These are phyloP conservation scores for Arizona elegans DNA, from an alignment of 2,113 vertebrate genomes.

Conservation along the genomic window DNA sequence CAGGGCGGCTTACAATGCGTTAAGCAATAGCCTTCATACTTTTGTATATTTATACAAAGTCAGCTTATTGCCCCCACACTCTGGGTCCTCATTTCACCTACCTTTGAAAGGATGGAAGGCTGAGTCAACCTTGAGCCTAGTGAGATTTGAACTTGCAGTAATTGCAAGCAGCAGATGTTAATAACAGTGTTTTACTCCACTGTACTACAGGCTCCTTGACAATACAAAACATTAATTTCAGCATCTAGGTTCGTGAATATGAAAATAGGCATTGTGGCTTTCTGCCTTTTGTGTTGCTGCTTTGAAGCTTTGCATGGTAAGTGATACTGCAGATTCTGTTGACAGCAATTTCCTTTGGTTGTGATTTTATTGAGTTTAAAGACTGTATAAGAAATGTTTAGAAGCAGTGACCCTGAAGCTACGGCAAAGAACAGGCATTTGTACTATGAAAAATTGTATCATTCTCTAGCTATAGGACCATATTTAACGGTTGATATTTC, in stretches of 20 bases:
- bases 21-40: too few relatives aligned
- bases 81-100: too few relatives aligned
- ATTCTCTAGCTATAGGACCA: not conserved
- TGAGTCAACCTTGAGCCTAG: too few relatives aligned
- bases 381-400: not conserved
- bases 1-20: too few relatives aligned
- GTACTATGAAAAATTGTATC: not conserved
- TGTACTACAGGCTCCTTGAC: not conserved
- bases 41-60: too few relatives aligned
- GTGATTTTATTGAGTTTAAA: conserved; percentile 9
- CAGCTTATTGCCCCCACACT: too few relatives aligned
- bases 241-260: conserved; percentile 58
- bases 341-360: conserved; percentile 25
- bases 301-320: conserved; percentile 62
- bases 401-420: not conserved
- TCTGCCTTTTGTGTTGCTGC: conserved; percentile 63
- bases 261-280: conserved; percentile 56
- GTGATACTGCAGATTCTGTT: conserved; percentile 53
- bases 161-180: too few relatives aligned
- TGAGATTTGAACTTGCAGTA: too few relatives aligned
- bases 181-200: too few relatives aligned
- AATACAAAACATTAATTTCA: conserved; percentile 18
- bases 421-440: conserved; percentile 5
- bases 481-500: not conserved
- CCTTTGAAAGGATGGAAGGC: too few relatives aligned